Evolutionary conservation across 2,888 invertebrate genomes (phyloP).

Genomic region (Andrena bicolor): DNA sequence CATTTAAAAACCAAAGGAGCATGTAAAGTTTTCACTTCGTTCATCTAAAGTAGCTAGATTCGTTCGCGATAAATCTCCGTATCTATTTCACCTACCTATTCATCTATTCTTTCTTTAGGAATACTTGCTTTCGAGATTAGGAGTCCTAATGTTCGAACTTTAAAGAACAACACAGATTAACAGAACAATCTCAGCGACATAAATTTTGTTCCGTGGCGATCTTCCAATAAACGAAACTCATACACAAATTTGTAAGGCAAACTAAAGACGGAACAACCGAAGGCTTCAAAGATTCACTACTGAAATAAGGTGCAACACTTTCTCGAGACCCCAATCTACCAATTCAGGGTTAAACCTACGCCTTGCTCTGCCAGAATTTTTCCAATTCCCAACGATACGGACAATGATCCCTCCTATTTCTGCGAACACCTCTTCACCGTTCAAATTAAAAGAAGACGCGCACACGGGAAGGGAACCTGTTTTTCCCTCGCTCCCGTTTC

Average conservation of each 20-base stretch:
- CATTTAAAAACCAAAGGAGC: too few species aligned
- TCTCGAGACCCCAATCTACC: background rate
- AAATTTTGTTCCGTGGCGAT: background rate
- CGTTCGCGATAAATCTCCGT: too few species aligned
- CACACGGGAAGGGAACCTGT: background rate
- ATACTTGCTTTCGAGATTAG: too few species aligned
- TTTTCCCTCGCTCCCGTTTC: background rate
- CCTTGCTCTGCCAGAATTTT: too few species aligned
- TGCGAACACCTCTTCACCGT: slow-evolving; percentile 1
- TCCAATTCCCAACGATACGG: background rate
- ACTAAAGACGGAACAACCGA: background rate
- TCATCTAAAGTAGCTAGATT: too few species aligned
- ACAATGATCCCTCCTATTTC: background rate
- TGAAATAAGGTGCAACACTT: background rate
- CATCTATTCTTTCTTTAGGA: too few species aligned
- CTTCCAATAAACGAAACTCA: background rate
- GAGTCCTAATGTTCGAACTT: background rate
- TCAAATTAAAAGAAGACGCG: background rate
- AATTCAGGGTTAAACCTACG: background rate
- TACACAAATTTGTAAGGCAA: background rate
- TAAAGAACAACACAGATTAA: background rate
- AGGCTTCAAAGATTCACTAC: background rate
- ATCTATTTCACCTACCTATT: too few species aligned
- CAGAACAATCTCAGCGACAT: slow-evolving; percentile 7
- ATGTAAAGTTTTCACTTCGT: too few species aligned